phyloP scores from a whole-genome alignment of 1,140 invertebrate genomes.

The Pomacea maculata region DNA sequence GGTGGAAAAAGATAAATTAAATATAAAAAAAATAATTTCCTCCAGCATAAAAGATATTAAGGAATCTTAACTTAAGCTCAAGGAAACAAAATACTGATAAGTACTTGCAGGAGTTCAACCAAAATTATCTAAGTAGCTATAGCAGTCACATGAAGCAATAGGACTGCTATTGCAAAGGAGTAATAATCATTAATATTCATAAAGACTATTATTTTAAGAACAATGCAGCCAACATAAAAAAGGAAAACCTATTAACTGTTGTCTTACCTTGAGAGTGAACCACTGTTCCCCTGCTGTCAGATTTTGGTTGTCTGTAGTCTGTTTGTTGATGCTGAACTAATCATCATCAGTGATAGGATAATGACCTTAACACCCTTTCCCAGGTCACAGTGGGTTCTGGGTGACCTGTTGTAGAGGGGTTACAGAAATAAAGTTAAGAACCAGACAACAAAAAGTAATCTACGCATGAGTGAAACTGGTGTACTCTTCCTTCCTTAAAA shows the following conservation, averaged over 20 bases:
- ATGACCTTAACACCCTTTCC: constrained; percentile 32
- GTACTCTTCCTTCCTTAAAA: too few relatives aligned
- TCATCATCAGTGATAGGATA: constrained; percentile 44
- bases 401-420: constrained; percentile 38
- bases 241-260: background rate
- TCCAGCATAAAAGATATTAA: too few relatives aligned
- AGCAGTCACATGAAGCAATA: too few relatives aligned
- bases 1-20: too few relatives aligned
- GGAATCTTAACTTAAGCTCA: too few relatives aligned
- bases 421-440: background rate
- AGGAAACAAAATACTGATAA: too few relatives aligned
- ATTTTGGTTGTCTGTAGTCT: constrained; percentile 45
- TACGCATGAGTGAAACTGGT: background rate
- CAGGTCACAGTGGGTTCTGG: constrained; percentile 50
- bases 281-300: constrained; percentile 46
- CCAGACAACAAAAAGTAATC: background rate
- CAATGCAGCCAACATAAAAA: background rate
- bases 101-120: too few relatives aligned
- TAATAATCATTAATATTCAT: background rate
- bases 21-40: too few relatives aligned
- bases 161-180: too few relatives aligned
- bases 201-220: background rate
- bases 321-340: constrained; percentile 52
- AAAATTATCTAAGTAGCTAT: too few relatives aligned
- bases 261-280: constrained; percentile 45